A percentile compares a stretch with the other conserved stretches of the same genome.
Evolutionary conservation across 2,797 vertebrate genomes (phyloP).

Genomic region (Sebastes glaucus): DNA sequence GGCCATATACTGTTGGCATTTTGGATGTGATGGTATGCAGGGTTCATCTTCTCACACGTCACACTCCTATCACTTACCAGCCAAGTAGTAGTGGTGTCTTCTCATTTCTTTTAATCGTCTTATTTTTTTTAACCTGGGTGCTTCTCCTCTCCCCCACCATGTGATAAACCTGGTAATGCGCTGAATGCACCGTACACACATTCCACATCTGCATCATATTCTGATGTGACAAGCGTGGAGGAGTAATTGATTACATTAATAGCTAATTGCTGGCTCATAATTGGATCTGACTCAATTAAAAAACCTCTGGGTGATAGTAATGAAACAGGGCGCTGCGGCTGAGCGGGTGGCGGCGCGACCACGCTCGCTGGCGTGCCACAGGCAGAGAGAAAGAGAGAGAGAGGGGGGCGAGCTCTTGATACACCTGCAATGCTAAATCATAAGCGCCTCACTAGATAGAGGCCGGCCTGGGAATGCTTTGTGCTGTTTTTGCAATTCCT

Average conservation of each 20-base stretch:
- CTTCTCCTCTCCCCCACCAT: slow-evolving; percentile 12
- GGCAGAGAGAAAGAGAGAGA: slow-evolving; percentile 18
- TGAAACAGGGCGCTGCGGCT: slow-evolving; percentile 76
- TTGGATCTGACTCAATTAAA: slow-evolving; percentile 88
- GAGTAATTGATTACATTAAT: slow-evolving; percentile 88
- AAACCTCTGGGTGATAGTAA: slow-evolving; percentile 84
- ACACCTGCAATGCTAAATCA: slow-evolving; percentile 88
- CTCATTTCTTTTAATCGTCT: background rate
- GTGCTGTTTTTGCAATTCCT: slow-evolving; percentile 90
- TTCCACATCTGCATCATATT: slow-evolving; percentile 79
- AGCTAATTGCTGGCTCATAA: slow-evolving; percentile 86
- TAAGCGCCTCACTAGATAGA: slow-evolving; percentile 81
- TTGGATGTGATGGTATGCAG: background rate
- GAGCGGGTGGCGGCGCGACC: slow-evolving; percentile 47
- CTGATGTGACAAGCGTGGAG: slow-evolving; percentile 83
- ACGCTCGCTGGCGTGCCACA: slow-evolving; percentile 36
- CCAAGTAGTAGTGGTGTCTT: background rate
- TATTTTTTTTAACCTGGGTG: background rate
- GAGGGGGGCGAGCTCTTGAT: slow-evolving; percentile 61
- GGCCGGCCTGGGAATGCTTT: slow-evolving; percentile 83
- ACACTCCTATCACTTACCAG: background rate
- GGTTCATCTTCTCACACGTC: background rate
- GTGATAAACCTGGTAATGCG: slow-evolving; percentile 66
- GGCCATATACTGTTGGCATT: background rate
- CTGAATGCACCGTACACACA: slow-evolving; percentile 68